Evolutionary conservation across 2,113 vertebrate species (phyloP).

Genomic region (Ceyx cyanopectus): DNA sequence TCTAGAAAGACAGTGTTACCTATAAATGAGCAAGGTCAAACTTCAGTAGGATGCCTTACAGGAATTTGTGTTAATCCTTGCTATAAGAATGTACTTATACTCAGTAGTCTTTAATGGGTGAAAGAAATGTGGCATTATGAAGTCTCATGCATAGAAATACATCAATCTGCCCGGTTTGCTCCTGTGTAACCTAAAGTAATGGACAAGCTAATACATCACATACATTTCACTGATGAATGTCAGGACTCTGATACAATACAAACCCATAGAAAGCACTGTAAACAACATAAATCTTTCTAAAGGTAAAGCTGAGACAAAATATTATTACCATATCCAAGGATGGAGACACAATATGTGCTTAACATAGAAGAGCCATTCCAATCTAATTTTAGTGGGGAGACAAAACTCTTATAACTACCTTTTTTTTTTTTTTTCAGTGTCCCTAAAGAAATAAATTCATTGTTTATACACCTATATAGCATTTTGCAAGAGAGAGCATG

Average conservation of each 20-base stretch:
- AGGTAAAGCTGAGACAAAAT: background rate
- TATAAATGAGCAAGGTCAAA: background rate
- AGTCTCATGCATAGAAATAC: background rate
- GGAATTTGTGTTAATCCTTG: background rate
- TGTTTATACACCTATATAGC: background rate
- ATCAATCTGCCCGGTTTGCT: background rate
- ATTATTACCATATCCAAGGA: slow-evolving; percentile 32
- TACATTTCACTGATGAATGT: slow-evolving; percentile 29
- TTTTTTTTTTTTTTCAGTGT: background rate
- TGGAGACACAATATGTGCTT: background rate
- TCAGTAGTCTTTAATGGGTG: background rate
- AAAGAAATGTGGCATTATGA: background rate
- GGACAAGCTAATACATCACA: background rate
- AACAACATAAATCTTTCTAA: slow-evolving; percentile 47
- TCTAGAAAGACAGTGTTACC: background rate
- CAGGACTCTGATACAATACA: background rate
- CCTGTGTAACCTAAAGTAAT: slow-evolving; percentile 9
- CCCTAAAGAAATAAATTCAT: background rate
- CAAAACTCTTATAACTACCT: background rate
- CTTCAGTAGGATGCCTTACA: background rate
- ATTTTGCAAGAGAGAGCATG: background rate
- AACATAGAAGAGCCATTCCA: background rate
- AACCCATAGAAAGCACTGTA: background rate
- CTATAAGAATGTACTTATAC: background rate
- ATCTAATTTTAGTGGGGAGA: background rate